Evolutionary conservation across 2,797 vertebrate species (phyloP).

Genomic region (Petrocephalus schoutedeni): DNA sequence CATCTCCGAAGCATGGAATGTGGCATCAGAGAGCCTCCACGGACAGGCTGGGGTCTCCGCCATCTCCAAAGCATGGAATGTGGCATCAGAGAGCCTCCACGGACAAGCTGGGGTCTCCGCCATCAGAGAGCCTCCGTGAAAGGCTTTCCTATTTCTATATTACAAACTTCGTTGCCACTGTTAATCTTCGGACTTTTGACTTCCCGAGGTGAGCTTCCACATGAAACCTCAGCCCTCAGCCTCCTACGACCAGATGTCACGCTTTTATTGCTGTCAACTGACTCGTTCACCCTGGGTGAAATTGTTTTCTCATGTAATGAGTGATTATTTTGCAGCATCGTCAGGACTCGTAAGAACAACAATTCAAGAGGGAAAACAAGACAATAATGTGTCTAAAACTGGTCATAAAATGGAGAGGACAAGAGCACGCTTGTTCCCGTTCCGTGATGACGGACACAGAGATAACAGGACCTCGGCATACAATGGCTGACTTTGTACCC

Average conservation of each 20-base stretch:
- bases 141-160: neutral
- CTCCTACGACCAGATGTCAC: neutral
- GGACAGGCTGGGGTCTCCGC: no score
- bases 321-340: neutral
- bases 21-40: no score
- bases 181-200: neutral
- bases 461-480: neutral
- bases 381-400: neutral
- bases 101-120: neutral
- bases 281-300: neutral
- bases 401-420: neutral
- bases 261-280: neutral
- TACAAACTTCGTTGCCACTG: neutral
- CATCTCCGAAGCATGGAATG: no score
- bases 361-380: neutral
- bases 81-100: neutral
- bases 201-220: neutral
- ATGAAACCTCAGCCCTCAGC: neutral
- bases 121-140: no score
- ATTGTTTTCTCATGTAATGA: neutral
- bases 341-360: neutral
- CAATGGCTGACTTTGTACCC: slow-evolving; percentile 34
- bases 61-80: no score
- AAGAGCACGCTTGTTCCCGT: neutral
- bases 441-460: neutral